Evolutionary conservation across 2,797 vertebrate genomes (phyloP).

Genomic region (Phalanger gymnotis): DNA sequence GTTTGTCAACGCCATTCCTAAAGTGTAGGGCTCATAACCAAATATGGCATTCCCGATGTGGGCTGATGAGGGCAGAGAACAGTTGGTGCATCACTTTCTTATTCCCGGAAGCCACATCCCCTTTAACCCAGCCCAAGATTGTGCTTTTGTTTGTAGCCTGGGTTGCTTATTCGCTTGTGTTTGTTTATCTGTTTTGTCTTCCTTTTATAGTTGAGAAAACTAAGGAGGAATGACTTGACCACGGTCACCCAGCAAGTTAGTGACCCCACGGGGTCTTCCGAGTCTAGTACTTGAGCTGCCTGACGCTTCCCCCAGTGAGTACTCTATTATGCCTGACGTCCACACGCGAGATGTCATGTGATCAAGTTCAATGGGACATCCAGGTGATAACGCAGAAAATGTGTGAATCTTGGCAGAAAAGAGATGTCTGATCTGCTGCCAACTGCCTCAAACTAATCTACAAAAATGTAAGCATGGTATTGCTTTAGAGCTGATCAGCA

Average conservation of each 20-base stretch:
- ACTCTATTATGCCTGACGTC: neutral
- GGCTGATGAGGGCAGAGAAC: neutral
- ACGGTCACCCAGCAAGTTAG: neutral
- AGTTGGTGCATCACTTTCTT: neutral
- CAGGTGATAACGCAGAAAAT: slow-evolving; percentile 60
- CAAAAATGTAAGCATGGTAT: slow-evolving; percentile 28
- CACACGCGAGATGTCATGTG: slow-evolving; percentile 2
- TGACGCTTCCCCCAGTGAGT: neutral
- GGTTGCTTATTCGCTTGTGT: neutral
- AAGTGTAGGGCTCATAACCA: neutral
- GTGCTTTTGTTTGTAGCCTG: neutral
- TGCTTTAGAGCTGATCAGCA: slow-evolving; percentile 44
- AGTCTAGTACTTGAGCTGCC: neutral
- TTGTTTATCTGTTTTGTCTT: neutral
- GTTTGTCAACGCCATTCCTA: neutral
- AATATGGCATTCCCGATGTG: neutral
- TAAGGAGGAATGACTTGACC: neutral
- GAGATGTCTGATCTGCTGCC: slow-evolving; percentile 32
- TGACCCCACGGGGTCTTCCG: neutral
- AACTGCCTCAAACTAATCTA: slow-evolving; percentile 23
- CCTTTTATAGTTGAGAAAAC: neutral
- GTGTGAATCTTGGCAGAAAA: slow-evolving; percentile 46
- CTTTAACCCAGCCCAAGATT: neutral
- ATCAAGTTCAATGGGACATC: slow-evolving; percentile 33
- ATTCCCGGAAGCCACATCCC: neutral